These are phyloP conservation scores for Megaceryle maxima DNA, from an alignment of 2,113 vertebrate species.

Conservation along the genomic window DNA sequence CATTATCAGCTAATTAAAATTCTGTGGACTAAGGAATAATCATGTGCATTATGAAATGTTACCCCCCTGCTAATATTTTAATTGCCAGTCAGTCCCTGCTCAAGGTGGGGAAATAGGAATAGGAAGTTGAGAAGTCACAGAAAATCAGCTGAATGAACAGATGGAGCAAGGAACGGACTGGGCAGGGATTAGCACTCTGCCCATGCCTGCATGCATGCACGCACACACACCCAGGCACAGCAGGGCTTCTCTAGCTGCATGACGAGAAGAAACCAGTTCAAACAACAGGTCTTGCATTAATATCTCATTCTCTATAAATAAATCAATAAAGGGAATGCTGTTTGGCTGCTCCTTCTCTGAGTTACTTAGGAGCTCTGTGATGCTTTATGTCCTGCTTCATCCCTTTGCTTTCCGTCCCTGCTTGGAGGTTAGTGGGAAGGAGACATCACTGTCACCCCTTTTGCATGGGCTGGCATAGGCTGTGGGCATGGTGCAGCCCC, in stretches of 20 bases:
- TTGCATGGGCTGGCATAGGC: neutral
- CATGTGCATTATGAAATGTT: conserved; percentile 11
- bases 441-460: rapidly evolving
- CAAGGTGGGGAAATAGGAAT: neutral
- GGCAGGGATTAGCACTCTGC: conserved; percentile 4
- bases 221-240: neutral
- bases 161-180: neutral
- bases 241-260: neutral
- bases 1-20: conserved; percentile 38
- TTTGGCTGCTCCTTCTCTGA: neutral
- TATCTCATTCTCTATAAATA: conserved; percentile 62
- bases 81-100: conserved; percentile 30
- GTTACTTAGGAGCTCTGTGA: neutral
- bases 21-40: conserved; percentile 12
- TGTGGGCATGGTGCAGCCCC: neutral
- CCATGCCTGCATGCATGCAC: neutral
- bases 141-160: neutral
- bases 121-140: neutral
- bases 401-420: rapidly evolving
- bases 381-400: neutral
- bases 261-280: conserved; percentile 23
- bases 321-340: conserved; percentile 22
- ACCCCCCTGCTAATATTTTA: conserved; percentile 45
- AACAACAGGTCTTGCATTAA: conserved; percentile 58
- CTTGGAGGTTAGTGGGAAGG: neutral